These are phyloP conservation scores for Coleophora flavipennella DNA, from an alignment of 2,888 invertebrate genomes.

Conservation along the genomic window DNA sequence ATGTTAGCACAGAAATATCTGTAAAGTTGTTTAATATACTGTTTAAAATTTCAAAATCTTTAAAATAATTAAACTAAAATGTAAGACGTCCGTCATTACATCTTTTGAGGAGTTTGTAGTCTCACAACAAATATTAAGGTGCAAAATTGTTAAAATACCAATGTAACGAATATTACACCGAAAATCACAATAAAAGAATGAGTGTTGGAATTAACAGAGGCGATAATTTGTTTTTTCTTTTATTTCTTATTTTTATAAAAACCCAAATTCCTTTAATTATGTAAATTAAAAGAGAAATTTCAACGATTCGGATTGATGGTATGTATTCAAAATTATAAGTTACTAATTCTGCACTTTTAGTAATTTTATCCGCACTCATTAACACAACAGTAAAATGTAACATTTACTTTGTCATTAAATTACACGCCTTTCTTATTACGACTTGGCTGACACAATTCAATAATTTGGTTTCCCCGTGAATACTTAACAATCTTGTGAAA, in stretches of 20 bases:
- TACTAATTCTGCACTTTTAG: constrained; percentile 49
- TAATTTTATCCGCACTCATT: constrained; percentile 57
- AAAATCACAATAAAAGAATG: constrained; percentile 71
- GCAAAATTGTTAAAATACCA: constrained; percentile 36
- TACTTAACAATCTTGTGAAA: no score
- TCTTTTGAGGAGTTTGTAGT: constrained; percentile 41
- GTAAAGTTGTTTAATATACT: constrained; percentile 2
- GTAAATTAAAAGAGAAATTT: constrained; percentile 26
- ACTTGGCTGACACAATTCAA: no score
- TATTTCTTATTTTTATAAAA: constrained; percentile 57
- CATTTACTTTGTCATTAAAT: constrained; percentile 1
- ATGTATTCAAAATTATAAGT: constrained; percentile 55
- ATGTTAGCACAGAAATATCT: not conserved
- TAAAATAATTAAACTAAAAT: constrained; percentile 2
- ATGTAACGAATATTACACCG: constrained; percentile 51
- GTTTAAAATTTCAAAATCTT: constrained; percentile 4
- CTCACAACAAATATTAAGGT: constrained; percentile 73
- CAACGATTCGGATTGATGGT: constrained; percentile 41
- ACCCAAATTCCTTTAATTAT: constrained; percentile 40
- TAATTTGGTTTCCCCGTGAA: no score
- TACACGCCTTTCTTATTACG: no score
- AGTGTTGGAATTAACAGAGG: constrained; percentile 73
- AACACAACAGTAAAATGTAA: constrained; percentile 33
- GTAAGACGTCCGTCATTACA: constrained; percentile 42
- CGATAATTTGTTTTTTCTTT: constrained; percentile 61